Conservation (phyloP, 2,797 vertebrate species). For the Cyprinodon diabolis region DNA sequence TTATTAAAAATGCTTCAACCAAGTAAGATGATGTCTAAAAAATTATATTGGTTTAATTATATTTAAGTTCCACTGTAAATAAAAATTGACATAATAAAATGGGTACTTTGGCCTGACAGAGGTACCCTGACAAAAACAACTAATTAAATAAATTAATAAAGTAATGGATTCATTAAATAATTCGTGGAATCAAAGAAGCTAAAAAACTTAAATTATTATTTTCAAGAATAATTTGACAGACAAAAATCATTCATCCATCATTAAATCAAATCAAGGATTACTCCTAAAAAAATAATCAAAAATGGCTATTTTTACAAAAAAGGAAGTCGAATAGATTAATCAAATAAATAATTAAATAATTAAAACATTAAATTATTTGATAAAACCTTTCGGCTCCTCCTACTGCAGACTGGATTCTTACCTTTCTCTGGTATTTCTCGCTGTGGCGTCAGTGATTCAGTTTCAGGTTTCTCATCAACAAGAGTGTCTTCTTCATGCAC, state of each 20-base stretch:
- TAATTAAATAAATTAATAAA: background rate
- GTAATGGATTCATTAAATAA: background rate
- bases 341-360: background rate
- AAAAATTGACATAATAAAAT: background rate
- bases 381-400: background rate
- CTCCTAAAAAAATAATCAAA: background rate
- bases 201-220: background rate
- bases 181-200: background rate
- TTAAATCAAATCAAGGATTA: background rate
- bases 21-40: background rate
- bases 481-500: conserved; percentile 43
- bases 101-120: background rate
- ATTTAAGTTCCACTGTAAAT: too few species aligned
- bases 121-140: too few species aligned
- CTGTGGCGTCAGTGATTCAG: conserved; percentile 12
- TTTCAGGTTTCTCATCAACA: conserved; percentile 37
- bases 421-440: conserved; percentile 65
- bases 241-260: background rate
- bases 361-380: background rate
- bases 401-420: conserved; percentile 24
- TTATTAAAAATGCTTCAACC: too few species aligned
- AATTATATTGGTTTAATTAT: too few species aligned
- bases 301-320: background rate
- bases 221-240: too few species aligned
- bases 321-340: background rate